Evolutionary conservation across 2,888 invertebrate species (phyloP).

Genomic region (Amphipyra tragopoginis): DNA sequence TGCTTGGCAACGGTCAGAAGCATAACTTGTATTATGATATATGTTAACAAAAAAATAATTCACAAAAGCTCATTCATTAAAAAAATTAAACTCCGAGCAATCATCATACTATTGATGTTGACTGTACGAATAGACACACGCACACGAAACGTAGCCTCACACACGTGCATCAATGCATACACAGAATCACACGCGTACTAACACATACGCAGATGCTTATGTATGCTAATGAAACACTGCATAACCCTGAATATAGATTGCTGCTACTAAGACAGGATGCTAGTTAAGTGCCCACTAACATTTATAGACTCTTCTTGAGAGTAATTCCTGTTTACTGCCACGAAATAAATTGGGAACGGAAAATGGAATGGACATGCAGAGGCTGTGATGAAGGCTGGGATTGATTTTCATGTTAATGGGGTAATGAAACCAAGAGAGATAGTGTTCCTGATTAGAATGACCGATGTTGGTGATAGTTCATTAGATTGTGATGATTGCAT

Average conservation of each 20-base stretch:
- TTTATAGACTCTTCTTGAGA: slow-evolving; percentile 54
- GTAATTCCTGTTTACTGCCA: slow-evolving; percentile 44
- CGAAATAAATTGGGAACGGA: slow-evolving; percentile 44
- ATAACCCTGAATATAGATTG: slow-evolving; percentile 63
- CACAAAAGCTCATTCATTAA: no score
- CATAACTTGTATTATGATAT: no score
- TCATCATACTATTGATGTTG: no score
- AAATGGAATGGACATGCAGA: slow-evolving; percentile 28
- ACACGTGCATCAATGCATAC: no score
- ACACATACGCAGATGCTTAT: slow-evolving; percentile 36
- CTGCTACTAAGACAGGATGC: slow-evolving; percentile 53
- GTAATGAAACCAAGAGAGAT: slow-evolving; percentile 20
- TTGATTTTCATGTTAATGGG: slow-evolving; percentile 45
- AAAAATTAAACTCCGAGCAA: no score
- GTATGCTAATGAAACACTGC: slow-evolving; percentile 60
- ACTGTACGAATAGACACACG: no score
- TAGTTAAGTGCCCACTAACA: slow-evolving; percentile 59
- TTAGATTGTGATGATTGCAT: no score
- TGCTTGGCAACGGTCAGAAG: no score
- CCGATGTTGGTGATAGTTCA: not conserved
- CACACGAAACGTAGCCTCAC: no score
- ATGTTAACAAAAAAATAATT: no score
- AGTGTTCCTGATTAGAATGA: not conserved
- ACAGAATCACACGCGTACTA: not conserved
- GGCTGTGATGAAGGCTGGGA: slow-evolving; percentile 30